Percentiles rank a stretch among this genome's conserved stretches.
Conservation (phyloP, 2,113 vertebrate species). For the Ovibos moschatus region DNA sequence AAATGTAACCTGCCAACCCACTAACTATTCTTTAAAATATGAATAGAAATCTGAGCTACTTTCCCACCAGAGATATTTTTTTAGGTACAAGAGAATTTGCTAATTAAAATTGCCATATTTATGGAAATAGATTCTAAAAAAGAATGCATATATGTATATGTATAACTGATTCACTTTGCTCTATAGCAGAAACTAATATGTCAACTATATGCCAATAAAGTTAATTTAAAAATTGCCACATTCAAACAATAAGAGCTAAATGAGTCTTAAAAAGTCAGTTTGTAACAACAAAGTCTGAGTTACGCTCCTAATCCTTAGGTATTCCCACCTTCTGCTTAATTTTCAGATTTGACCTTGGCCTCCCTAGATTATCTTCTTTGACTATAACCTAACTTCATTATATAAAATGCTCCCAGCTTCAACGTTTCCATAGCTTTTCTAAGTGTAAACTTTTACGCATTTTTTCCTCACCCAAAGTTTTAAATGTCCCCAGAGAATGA, state of each 20-base stretch:
- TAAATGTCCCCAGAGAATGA: neutral
- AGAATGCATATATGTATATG: neutral
- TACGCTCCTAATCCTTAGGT: neutral
- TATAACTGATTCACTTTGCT: neutral
- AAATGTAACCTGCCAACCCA: neutral
- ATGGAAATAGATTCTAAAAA: neutral
- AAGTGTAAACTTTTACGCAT: neutral
- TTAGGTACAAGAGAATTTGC: neutral
- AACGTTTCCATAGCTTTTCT: neutral
- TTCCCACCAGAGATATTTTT: neutral
- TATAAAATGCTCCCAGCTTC: neutral
- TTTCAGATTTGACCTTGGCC: neutral
- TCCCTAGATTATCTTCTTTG: neutral
- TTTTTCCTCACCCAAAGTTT: neutral
- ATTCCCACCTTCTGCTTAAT: neutral
- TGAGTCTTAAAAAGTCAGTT: neutral
- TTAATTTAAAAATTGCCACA: neutral
- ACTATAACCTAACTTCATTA: neutral
- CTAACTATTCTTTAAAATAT: neutral
- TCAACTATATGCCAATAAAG: neutral
- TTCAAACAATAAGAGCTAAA: neutral
- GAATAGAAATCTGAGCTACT: neutral
- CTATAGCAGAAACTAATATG: neutral
- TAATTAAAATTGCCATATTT: neutral
- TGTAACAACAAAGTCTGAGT: neutral